Percentiles rank a stretch among this genome's conserved stretches.
These are phyloP conservation scores for Metridium senile DNA, from an alignment of 92 coral and sea anemone genomes.

Conservation along the genomic window DNA sequence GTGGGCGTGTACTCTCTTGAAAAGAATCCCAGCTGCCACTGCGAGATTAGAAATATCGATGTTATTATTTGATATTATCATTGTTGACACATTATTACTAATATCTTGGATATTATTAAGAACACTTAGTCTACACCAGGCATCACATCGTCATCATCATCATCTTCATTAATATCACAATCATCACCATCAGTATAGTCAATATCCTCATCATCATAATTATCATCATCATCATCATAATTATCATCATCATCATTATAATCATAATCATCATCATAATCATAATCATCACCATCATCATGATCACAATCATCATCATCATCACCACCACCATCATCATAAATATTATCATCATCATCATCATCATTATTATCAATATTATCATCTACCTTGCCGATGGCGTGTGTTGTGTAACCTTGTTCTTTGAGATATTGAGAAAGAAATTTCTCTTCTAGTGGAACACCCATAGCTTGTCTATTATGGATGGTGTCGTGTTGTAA, in stretches of 20 bases:
- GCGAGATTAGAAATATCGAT: background rate
- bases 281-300: background rate
- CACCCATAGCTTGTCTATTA: constrained; percentile 90
- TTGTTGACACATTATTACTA: background rate
- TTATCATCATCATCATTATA: background rate
- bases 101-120: background rate
- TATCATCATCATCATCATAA: background rate
- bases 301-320: background rate
- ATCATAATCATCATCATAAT: background rate
- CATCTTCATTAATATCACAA: background rate
- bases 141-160: background rate
- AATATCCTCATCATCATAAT: background rate
- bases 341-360: background rate
- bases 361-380: background rate
- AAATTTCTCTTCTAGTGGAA: constrained; percentile 85
- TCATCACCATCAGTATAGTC: background rate
- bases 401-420: constrained; percentile 88
- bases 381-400: constrained; percentile 98
- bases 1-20: constrained; percentile 95
- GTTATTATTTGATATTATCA: background rate
- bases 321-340: background rate
- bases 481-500: constrained; percentile 94
- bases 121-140: too few relatives aligned
- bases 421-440: constrained; percentile 77
- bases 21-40: constrained; percentile 99